Percentiles rank a stretch among this genome's conserved stretches.
These are phyloP conservation scores for Thamnophis sirtalis DNA, from an alignment of 2,113 vertebrate genomes.

Conservation along the genomic window DNA sequence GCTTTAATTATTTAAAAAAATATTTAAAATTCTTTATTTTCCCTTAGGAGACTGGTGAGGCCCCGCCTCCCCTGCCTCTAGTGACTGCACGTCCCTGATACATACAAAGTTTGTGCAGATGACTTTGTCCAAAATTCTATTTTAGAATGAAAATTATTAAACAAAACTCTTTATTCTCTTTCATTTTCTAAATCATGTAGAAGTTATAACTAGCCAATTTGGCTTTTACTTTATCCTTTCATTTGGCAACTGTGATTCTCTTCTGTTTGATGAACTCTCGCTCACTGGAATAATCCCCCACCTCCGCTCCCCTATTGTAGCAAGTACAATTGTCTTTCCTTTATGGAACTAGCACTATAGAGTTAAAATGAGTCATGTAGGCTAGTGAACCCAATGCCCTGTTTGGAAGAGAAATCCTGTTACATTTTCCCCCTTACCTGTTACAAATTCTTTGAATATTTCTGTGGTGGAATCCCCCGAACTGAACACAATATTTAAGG, in stretches of 20 bases:
- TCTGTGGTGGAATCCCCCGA: not conserved
- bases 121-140: not conserved
- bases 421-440: not conserved
- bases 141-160: not conserved
- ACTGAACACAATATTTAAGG: not conserved
- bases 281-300: not conserved
- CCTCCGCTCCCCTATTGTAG: not conserved
- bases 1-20: too few species aligned
- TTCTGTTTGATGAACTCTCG: not conserved
- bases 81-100: too few species aligned
- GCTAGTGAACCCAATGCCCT: not conserved
- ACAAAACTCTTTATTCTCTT: not conserved
- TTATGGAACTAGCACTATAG: not conserved
- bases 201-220: not conserved
- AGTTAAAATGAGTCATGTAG: not conserved
- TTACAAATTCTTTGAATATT: not conserved
- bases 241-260: not conserved
- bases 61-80: too few species aligned
- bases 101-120: not conserved
- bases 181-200: not conserved
- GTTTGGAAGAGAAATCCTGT: not conserved
- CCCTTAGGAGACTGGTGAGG: too few species aligned
- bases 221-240: not conserved
- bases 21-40: too few species aligned
- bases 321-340: not conserved